These are phyloP conservation scores for Haemorhous mexicanus DNA, from an alignment of 2,113 vertebrate species.

Conservation along the genomic window DNA sequence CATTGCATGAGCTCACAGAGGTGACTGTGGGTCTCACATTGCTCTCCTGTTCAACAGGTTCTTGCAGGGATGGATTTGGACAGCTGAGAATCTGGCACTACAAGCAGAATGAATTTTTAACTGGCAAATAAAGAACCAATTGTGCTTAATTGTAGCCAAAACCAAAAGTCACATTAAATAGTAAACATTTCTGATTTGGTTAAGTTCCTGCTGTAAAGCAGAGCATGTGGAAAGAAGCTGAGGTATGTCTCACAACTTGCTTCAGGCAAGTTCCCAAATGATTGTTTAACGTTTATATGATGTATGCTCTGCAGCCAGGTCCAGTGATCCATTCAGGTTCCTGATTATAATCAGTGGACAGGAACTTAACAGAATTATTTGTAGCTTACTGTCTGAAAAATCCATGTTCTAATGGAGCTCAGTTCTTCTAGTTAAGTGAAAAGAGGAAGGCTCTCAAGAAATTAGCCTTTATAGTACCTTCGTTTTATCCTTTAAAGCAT, in stretches of 20 bases:
- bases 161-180: neutral
- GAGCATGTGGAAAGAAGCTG: neutral
- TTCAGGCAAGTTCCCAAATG: neutral
- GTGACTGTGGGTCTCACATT: neutral
- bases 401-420: neutral
- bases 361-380: neutral
- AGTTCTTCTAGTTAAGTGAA: neutral
- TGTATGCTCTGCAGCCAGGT: neutral
- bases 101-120: neutral
- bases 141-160: neutral
- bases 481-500: neutral
- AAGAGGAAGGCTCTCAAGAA: neutral
- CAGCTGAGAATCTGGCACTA: neutral
- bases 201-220: neutral
- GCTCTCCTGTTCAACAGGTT: neutral
- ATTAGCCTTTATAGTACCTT: neutral
- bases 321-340: neutral
- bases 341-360: neutral
- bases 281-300: neutral
- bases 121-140: neutral
- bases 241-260: neutral
- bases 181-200: neutral
- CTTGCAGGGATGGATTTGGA: neutral
- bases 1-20: neutral
- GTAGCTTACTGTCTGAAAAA: neutral